These are phyloP conservation scores for Nebria brevicollis DNA, from an alignment of 2,888 invertebrate species.

Conservation along the genomic window DNA sequence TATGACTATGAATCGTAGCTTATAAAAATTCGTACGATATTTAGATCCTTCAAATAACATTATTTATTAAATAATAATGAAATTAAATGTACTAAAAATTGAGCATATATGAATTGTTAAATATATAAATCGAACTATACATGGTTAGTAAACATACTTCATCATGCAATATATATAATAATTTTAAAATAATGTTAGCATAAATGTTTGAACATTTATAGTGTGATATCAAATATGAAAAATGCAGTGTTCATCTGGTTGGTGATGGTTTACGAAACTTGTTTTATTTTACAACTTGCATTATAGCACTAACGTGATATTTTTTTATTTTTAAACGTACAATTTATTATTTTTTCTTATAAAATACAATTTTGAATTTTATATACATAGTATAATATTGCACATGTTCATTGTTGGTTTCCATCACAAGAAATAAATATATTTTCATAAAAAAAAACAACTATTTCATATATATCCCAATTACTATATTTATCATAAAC, in stretches of 20 bases:
- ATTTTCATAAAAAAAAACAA: slow-evolving; percentile 30
- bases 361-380: slow-evolving; percentile 33
- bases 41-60: no score
- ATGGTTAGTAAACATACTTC: background rate
- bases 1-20: no score
- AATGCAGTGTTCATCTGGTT: slow-evolving; percentile 24
- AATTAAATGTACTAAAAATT: no score
- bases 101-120: no score
- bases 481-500: no score
- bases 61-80: no score
- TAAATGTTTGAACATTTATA: slow-evolving; percentile 23
- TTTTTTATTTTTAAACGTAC: slow-evolving; percentile 39
- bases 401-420: slow-evolving; percentile 42
- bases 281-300: background rate
- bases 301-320: slow-evolving; percentile 38
- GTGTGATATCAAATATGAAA: slow-evolving; percentile 27
- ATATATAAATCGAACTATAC: background rate
- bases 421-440: slow-evolving; percentile 42
- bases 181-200: slow-evolving; percentile 25
- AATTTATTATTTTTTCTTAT: slow-evolving; percentile 43
- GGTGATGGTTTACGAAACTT: slow-evolving; percentile 10
- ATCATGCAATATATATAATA: background rate
- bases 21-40: background rate
- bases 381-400: slow-evolving; percentile 27
- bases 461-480: background rate